Conservation (phyloP, 2,113 vertebrate species). For the Climacteris rufus region DNA sequence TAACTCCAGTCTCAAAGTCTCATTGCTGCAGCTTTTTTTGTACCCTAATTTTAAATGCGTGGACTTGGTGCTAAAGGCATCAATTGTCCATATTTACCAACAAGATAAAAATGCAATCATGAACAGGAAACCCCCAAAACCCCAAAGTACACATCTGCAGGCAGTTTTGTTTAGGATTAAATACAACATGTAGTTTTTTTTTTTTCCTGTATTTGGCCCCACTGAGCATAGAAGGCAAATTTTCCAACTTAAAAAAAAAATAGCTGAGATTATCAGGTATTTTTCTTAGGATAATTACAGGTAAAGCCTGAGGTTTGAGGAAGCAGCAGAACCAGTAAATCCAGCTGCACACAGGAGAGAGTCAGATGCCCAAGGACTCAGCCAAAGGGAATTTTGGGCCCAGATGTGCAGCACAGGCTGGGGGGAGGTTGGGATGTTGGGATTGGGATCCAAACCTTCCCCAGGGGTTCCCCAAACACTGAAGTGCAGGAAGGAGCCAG, state of each 20-base stretch:
- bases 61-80: background rate
- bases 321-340: background rate
- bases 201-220: background rate
- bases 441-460: background rate
- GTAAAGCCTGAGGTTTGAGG: background rate
- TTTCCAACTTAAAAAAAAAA: background rate
- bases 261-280: background rate
- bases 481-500: background rate
- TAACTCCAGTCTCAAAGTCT: background rate
- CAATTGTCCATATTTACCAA: background rate
- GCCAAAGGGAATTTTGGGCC: background rate
- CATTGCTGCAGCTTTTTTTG: background rate
- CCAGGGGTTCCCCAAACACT: background rate
- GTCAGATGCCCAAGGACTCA: background rate
- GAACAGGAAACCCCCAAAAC: background rate
- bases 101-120: background rate
- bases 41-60: background rate
- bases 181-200: no score
- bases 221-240: background rate
- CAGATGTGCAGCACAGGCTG: background rate
- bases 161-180: background rate
- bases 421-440: rapidly evolving
- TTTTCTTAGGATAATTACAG: background rate
- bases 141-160: background rate
- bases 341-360: no score